Base-by-base conservation (phyloP, 1,140 invertebrate genomes). In the Pantala flavescens region DNA sequence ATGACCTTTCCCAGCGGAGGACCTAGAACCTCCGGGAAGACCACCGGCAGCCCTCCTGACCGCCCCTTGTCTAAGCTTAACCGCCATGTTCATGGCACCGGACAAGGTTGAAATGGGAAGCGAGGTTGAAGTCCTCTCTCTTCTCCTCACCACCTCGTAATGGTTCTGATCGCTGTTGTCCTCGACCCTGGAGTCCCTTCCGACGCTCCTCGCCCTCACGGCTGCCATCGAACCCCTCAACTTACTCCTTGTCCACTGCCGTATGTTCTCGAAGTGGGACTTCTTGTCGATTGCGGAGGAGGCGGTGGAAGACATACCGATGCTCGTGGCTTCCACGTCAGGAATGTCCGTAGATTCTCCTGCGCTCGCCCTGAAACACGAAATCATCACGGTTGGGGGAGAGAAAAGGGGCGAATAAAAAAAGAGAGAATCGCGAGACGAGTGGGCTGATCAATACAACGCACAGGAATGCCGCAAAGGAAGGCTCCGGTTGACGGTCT, bases 181-280 rank as follows among this genome's bases (percentile, higher is more conserved):
- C 28, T 28, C 24, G 0, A 11, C 3, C 71, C 28, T 24, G 0
- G 7, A 11, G 11, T 28, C 24, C 23, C 24, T 10, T 42, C 71
- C 71, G 9, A 42, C 24, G 71, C 42, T 28, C 71, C 71, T 72
- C 12, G 23, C 49, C 49, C 49, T 63, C 14, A 63, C 49, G n/a
- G 49, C 49, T 3, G 49, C 49, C 49, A 63, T 63, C 14, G 49
- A 63, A 5, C 49, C 49, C n/a, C 49, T 16, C 77, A 93, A 84
- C 77, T 91, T 86, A 72, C 88, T 92, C 78, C 88, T 89, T 24
- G 91, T 91, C 92, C 92, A 94, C 80, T 92, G 89, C 80, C 93
- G 93, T 55, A 94, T 82, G 14, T 88, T 90, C 81, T 93, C 92
- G 78, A 94, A 91, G 78, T 92, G 90, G 42, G 90, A 91, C 77